Conservation (phyloP, 2,888 invertebrate genomes). For the Nephrotoma appendiculata region DNA sequence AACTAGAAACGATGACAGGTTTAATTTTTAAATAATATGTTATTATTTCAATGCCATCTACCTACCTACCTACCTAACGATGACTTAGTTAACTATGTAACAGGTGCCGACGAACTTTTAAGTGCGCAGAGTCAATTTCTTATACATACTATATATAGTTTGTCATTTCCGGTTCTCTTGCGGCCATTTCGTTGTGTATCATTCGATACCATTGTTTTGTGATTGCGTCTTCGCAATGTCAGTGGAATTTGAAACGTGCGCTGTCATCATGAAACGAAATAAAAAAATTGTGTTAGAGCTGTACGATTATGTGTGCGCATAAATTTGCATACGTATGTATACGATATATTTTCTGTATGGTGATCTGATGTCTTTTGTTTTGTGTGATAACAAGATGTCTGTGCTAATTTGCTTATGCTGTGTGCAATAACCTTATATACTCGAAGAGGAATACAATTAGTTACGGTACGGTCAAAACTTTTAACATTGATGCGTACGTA, state of each 20-base stretch:
- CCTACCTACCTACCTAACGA: background rate
- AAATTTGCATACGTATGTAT: background rate
- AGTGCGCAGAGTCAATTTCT: background rate
- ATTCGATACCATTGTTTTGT: background rate
- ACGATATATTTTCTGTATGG: background rate
- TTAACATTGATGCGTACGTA: background rate
- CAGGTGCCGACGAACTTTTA: no score
- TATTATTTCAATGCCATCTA: background rate
- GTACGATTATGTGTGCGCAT: background rate
- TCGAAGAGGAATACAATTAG: background rate
- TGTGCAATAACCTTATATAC: background rate
- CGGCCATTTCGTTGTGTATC: background rate
- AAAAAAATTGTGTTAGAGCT: background rate
- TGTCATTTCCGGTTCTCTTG: background rate
- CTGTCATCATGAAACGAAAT: background rate
- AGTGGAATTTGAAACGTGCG: background rate
- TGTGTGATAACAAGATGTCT: background rate
- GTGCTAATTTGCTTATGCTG: background rate
- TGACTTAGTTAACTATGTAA: no score
- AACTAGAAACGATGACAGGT: background rate
- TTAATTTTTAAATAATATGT: background rate
- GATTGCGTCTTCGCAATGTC: background rate
- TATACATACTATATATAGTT: background rate
- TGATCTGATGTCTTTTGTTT: background rate
- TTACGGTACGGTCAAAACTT: background rate